phyloP scores from a whole-genome alignment of 1,140 invertebrate genomes.

The Pseudomyrmex gracilis region DNA sequence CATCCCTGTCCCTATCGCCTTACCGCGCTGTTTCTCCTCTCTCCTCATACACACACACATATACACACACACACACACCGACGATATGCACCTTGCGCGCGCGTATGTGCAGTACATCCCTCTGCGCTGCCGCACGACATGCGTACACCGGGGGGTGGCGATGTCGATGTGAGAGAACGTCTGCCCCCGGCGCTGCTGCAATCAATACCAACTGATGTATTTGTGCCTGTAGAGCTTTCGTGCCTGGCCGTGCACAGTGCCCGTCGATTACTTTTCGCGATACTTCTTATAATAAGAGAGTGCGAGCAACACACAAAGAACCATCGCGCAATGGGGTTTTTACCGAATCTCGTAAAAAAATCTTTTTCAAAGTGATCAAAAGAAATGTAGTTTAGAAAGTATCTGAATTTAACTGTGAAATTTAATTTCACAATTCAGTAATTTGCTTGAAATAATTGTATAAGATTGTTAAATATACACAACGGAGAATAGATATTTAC shows the following conservation, averaged over 20 bases:
- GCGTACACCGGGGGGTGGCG: constrained; percentile 21
- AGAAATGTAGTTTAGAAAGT: neutral
- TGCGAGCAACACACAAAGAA: neutral
- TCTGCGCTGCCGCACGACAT: constrained; percentile 46
- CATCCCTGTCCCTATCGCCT: constrained; percentile 47
- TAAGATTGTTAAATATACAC: no score
- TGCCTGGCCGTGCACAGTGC: constrained; percentile 30
- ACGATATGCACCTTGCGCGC: constrained; percentile 5
- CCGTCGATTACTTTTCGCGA: constrained; percentile 6
- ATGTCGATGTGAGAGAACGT: constrained; percentile 57
- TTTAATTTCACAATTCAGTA: neutral
- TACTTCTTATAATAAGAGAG: constrained; percentile 1
- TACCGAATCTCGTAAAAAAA: neutral
- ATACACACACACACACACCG: neutral
- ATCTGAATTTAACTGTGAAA: neutral
- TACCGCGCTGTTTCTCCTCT: constrained; percentile 75
- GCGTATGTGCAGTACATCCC: constrained; percentile 22
- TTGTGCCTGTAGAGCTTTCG: constrained; percentile 45
- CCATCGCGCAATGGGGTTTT: neutral
- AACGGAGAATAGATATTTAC: constrained; percentile 1
- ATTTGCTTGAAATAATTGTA: no score
- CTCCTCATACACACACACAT: constrained; percentile 18
- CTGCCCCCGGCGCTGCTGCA: constrained; percentile 54
- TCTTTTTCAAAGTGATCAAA: no score
- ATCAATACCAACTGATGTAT: constrained; percentile 62